Base-by-base conservation (phyloP, 2,113 vertebrate genomes). In the Labeo catla region DNA sequence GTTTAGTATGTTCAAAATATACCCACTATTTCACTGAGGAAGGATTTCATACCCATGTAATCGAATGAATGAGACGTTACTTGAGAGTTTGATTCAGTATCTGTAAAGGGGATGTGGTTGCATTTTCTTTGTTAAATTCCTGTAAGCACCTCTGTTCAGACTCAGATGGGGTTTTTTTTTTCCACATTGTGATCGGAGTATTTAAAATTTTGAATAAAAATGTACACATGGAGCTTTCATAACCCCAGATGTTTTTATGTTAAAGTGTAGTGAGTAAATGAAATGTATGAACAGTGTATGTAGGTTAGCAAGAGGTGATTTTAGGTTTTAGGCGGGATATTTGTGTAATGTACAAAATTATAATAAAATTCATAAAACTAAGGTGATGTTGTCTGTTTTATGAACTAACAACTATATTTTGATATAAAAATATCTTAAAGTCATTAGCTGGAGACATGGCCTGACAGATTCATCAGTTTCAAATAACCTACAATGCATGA, bases 301-400 rank as follows among this genome's bases (percentile, higher is more conserved):
- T 86, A 88, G 87, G 84, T 91, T 93, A 92, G 89, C 59, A 81
- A 73, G 72, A 83, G 34, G 81, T 81, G 87, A 86, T 28, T 81
- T 76, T 91, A 92, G 90, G 12, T 80, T 80, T 21, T 91, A 90
- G 79, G 49, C 39, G 65, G 77, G 89, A 85, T 88, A 88, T 91
- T 91, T 94, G 90, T 95, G 89, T 91, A 92, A 89, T 92, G 85
- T 91, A 87, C 36, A 57, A 93, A 90, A 90, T 94, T 94, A 91
- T 94, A 94, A 93, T 94, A 94, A 95, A 94, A 93, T 84, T 76
- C 68, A 86, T 84, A 45, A 85, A 66, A 83, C 90, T 87, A 10
- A 45, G n/a, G 73, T 36, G 4, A 34, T 12, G 21, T 87, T 76
- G 88, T 57, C 76, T 5, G 6, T 83, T 59, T 86, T 43, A 39